Base-by-base conservation (phyloP, 1,140 invertebrate species). In the Drosophila teissieri region DNA sequence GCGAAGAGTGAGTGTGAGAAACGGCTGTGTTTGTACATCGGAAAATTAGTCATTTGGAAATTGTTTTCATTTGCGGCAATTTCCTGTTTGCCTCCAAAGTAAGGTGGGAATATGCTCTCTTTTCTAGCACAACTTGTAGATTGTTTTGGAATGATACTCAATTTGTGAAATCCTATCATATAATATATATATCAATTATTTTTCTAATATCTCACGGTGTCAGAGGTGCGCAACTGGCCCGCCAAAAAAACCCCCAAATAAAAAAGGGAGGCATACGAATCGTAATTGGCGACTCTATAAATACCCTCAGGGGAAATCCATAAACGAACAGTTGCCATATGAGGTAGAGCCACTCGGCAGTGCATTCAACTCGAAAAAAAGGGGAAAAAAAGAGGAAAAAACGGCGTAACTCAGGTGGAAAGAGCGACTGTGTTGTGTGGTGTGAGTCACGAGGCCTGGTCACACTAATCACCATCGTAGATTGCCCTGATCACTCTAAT, bases 401-500 rank as follows among this genome's bases (percentile, higher is more conserved):
- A 31, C 24, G 12, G 6, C 7, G 11, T 17, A 8, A 42, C 12
- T 40, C 48, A 45, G 37, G 27, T 22, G 34, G 42, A 45, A 45
- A 15, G 42, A 45, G 40, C 40, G n/a, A 15, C 8, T 12, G 15
- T 10, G 5, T 15, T 11, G 46, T 48, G 15, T 10, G 5, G 22
- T 11, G 46, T 48, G 67, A 52, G 17, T 57, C 64, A 73, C 53
- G 4, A 56, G 24, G 22, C 24, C 52, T 62, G 53, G 60, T 12
- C 60, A 63, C 69, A 65, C 69, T 61, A 73, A 57, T 52, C 27
- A 42, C 31, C 8, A 36, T 14, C 54, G 22, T 52, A 51, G 56
- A 63, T 72, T 62, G 52, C 46, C 76, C 60, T 78, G 80, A 88
- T 89, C 81, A 84, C 76, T 80, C 84, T 88, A 88, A 88, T 88